These are phyloP conservation scores for Frankliniella intonsa DNA, from an alignment of 2,888 invertebrate genomes.

Conservation along the genomic window DNA sequence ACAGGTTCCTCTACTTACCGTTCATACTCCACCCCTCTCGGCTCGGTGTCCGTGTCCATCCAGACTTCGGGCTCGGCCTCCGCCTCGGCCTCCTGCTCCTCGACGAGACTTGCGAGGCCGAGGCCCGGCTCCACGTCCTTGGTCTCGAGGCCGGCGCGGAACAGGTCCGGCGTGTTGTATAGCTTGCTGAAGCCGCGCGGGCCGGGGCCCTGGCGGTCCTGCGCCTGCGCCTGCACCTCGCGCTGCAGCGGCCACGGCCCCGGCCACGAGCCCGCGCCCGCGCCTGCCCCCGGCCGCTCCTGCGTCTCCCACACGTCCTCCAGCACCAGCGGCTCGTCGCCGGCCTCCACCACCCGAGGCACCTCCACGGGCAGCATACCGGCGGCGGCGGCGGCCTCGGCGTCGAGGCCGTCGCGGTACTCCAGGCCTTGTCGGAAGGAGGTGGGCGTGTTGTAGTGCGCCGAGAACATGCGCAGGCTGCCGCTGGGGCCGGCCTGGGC, in stretches of 20 bases:
- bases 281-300: not conserved
- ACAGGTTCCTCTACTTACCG: not conserved
- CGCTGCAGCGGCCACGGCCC: not conserved
- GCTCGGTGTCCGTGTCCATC: constrained; percentile 5
- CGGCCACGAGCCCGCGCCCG: not conserved
- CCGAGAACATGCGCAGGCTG: constrained; percentile 18
- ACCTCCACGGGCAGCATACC: not conserved
- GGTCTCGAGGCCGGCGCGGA: constrained; percentile 48
- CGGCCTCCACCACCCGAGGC: constrained; percentile 17
- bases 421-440: constrained; percentile 50
- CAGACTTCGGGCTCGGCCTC: constrained; percentile 44
- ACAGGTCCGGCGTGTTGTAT: constrained; percentile 51
- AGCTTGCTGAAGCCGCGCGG: constrained; percentile 43
- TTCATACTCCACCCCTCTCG: not conserved
- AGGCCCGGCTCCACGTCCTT: constrained; percentile 42
- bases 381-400: not conserved
- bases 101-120: constrained; percentile 45
- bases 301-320: constrained; percentile 6
- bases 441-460: constrained; percentile 49
- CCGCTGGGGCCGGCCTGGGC: not conserved
- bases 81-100: constrained; percentile 56
- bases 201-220: not conserved
- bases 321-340: constrained; percentile 15
- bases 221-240: not conserved
- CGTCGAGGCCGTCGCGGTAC: constrained; percentile 15